A percentile compares a stretch with the other conserved stretches of the same genome.
Conservation (phyloP, 2,888 invertebrate genomes). For the Alcis repandata region DNA sequence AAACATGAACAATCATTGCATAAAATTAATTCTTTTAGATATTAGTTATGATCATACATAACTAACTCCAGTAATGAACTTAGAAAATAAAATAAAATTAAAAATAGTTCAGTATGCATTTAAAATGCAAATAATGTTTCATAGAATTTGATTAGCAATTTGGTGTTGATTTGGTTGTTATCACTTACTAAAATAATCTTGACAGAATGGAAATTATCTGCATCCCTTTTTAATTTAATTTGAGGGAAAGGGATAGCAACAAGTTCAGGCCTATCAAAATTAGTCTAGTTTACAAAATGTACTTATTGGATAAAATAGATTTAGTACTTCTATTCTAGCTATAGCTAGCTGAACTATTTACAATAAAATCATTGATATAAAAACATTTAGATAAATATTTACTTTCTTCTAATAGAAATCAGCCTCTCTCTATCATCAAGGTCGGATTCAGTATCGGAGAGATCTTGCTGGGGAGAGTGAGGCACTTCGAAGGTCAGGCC, state of each 20-base stretch:
- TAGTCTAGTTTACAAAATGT: too few relatives aligned
- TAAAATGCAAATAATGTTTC: not conserved
- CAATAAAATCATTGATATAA: not conserved
- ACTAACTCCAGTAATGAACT: constrained; percentile 44
- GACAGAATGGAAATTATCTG: too few relatives aligned
- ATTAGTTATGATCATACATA: constrained; percentile 61
- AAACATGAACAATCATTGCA: constrained; percentile 40
- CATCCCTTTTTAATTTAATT: too few relatives aligned
- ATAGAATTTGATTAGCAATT: too few relatives aligned
- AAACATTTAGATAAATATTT: constrained; percentile 4
- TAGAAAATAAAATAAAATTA: constrained; percentile 26
- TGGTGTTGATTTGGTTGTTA: too few relatives aligned
- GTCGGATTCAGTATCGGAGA: constrained; percentile 76
- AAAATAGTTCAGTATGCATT: not conserved
- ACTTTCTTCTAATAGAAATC: constrained; percentile 49
- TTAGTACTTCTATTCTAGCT: not conserved
- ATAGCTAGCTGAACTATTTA: not conserved
- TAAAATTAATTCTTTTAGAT: constrained; percentile 44
- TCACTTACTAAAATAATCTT: too few relatives aligned
- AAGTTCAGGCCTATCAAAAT: too few relatives aligned
- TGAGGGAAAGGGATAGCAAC: too few relatives aligned
- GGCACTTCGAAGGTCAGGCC: constrained; percentile 57
- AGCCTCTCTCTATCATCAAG: constrained; percentile 64
- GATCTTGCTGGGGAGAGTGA: constrained; percentile 54
- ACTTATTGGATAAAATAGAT: too few relatives aligned